Percentiles rank a stretch among this genome's conserved stretches.
Evolutionary conservation across 2,113 vertebrate genomes (phyloP).

Genomic region (Eretmochelys imbricata): DNA sequence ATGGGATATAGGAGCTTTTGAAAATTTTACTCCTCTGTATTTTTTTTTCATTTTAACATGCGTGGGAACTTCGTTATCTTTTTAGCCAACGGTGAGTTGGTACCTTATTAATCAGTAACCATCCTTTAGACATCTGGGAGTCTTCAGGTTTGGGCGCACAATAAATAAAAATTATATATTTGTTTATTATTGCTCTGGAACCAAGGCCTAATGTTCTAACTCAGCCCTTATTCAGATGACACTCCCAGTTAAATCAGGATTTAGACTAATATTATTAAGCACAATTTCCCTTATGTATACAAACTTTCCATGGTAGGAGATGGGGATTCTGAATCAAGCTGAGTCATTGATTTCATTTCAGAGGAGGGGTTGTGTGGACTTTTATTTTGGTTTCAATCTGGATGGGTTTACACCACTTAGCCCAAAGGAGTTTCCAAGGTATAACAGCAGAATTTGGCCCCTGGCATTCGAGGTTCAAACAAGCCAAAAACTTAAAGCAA

Average conservation of each 20-base stretch:
- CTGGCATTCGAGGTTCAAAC: neutral
- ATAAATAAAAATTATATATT: constrained; percentile 69
- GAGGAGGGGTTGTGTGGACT: constrained; percentile 26
- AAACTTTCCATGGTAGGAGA: constrained; percentile 45
- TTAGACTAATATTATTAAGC: constrained; percentile 55
- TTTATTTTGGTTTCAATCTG: constrained; percentile 48
- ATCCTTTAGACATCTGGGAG: constrained; percentile 67
- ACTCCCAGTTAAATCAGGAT: constrained; percentile 53
- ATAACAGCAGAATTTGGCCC: neutral
- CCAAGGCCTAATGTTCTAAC: constrained; percentile 54
- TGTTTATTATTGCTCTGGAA: constrained; percentile 64
- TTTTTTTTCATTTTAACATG: neutral
- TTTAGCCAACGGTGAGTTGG: neutral
- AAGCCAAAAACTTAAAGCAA: neutral
- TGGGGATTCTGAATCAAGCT: constrained; percentile 54
- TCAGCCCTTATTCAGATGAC: constrained; percentile 41
- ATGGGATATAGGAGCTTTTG: neutral
- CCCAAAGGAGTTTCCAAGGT: neutral
- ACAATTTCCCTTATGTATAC: constrained; percentile 42
- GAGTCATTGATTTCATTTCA: constrained; percentile 48
- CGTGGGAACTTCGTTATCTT: neutral
- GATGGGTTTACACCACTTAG: neutral
- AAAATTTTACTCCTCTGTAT: neutral
- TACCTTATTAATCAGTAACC: neutral
- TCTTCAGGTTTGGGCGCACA: constrained; percentile 70